phyloP scores from a whole-genome alignment of 2,113 vertebrate genomes.

The Athene noctua region DNA sequence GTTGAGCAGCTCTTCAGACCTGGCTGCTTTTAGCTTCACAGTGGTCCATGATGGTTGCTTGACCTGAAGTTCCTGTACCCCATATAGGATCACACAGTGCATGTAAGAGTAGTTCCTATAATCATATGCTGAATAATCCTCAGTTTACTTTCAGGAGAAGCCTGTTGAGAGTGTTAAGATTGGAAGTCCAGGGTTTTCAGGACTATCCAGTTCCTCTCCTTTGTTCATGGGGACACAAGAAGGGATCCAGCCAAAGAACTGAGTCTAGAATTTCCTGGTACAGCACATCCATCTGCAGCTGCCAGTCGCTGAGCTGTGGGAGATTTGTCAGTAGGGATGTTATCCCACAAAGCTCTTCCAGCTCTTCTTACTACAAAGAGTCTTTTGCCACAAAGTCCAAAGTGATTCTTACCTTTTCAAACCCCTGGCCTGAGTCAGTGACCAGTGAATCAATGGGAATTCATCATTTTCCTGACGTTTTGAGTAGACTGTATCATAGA shows the following conservation, averaged over 20 bases:
- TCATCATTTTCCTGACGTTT: not conserved
- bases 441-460: not conserved
- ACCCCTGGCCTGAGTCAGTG: not conserved
- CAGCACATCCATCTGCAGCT: not conserved
- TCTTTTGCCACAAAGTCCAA: not conserved
- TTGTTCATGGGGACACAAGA: not conserved
- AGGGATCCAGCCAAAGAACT: not conserved
- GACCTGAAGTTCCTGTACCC: not conserved
- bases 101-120: not conserved
- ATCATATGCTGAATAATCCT: not conserved
- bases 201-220: not conserved
- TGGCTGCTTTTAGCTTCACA: not conserved
- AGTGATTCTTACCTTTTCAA: not conserved
- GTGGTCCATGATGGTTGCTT: not conserved
- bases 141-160: not conserved
- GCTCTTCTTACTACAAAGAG: not conserved
- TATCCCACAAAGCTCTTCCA: not conserved
- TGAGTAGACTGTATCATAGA: not conserved
- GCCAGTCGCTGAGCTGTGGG: not conserved
- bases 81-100: fast-evolving
- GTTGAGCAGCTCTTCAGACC: not conserved
- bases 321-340: not conserved
- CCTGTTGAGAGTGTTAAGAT: not conserved
- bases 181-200: not conserved
- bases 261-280: not conserved